These are phyloP conservation scores for Sinocyclocheilus anophthalmus DNA, from an alignment of 2,113 vertebrate genomes.

Conservation along the genomic window DNA sequence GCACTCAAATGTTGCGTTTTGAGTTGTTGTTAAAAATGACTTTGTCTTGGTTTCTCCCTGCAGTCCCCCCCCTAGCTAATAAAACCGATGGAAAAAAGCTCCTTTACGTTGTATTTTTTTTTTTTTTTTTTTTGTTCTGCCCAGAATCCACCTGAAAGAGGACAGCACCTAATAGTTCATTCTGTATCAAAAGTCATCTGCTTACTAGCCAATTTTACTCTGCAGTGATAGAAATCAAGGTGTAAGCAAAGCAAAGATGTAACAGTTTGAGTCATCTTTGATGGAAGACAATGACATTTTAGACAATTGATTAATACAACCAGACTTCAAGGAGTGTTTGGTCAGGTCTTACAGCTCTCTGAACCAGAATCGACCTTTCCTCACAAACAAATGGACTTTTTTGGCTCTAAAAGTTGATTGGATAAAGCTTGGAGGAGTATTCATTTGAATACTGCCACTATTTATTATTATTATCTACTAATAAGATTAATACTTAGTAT, in stretches of 20 bases:
- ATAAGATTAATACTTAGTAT: too few relatives aligned
- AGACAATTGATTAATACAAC: slow-evolving; percentile 54
- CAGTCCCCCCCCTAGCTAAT: too few relatives aligned
- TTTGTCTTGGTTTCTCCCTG: background rate
- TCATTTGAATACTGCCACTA: too few relatives aligned
- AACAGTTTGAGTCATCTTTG: slow-evolving; percentile 52
- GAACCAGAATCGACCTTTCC: background rate
- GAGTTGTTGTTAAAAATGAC: background rate
- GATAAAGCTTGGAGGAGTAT: too few relatives aligned
- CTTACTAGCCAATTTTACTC: background rate
- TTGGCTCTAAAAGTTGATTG: background rate
- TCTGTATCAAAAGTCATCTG: slow-evolving; percentile 9
- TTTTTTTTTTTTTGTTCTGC: too few relatives aligned
- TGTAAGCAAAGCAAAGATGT: background rate
- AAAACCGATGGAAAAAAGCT: background rate
- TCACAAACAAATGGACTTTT: background rate
- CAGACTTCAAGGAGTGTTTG: background rate
- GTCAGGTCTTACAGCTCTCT: background rate
- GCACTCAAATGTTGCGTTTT: background rate
- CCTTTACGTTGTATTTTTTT: background rate
- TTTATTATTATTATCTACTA: too few relatives aligned
- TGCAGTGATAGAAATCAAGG: slow-evolving; percentile 22
- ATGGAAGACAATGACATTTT: slow-evolving; percentile 48
- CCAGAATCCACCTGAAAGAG: slow-evolving; percentile 12
- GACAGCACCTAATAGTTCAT: background rate